phyloP scores from a whole-genome alignment of 2,113 vertebrate genomes.

The Pollimyrus isidori region DNA sequence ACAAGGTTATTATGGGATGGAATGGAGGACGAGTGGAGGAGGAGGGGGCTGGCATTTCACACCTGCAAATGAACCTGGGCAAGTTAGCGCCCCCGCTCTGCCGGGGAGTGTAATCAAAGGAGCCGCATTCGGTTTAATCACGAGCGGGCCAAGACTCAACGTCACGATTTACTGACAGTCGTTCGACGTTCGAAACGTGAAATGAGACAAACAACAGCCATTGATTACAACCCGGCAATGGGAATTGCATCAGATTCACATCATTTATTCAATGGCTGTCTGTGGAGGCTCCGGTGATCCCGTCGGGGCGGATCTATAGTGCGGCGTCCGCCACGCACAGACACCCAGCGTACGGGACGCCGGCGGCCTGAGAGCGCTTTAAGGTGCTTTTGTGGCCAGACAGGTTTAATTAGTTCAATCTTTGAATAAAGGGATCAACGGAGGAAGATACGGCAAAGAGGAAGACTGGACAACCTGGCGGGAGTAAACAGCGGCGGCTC shows the following conservation, averaged over 20 bases:
- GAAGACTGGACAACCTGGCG: background rate
- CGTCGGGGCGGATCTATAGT: background rate
- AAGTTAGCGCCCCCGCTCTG: background rate
- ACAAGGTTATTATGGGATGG: background rate
- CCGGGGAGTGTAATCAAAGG: background rate
- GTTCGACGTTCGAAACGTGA: background rate
- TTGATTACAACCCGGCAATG: constrained; percentile 11
- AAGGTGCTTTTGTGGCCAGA: background rate
- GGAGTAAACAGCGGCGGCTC: background rate
- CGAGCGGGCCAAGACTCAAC: background rate
- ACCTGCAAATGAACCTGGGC: background rate
- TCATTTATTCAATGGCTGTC: constrained; percentile 14
- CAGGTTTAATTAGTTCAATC: background rate
- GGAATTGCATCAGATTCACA: constrained; percentile 18
- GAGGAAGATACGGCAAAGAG: background rate
- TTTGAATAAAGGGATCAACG: background rate
- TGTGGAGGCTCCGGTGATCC: background rate
- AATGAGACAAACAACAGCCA: constrained; percentile 11
- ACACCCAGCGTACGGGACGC: background rate
- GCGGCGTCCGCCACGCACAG: background rate
- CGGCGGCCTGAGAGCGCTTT: background rate
- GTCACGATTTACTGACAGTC: background rate
- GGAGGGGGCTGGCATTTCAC: background rate
- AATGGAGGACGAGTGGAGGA: background rate
- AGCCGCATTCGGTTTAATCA: background rate